A percentile compares a stretch with the other conserved stretches of the same genome.
phyloP scores from a whole-genome alignment of 2,113 vertebrate genomes.

The Micronycteris hirsuta region DNA sequence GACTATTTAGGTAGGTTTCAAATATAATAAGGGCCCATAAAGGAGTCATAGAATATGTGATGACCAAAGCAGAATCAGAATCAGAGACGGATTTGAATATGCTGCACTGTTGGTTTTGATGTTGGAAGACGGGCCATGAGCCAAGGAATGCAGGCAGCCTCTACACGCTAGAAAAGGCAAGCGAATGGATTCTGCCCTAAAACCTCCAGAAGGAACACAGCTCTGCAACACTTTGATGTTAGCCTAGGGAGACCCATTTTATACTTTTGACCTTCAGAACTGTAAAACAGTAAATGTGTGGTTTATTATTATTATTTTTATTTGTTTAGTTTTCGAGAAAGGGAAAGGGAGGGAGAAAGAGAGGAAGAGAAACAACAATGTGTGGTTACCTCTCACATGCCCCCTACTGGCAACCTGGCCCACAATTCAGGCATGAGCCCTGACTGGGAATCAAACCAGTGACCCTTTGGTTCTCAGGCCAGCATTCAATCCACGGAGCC shows the following conservation, averaged over 20 bases:
- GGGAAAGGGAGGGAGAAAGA: too few species aligned
- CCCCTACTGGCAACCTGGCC: too few species aligned
- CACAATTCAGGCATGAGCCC: too few species aligned
- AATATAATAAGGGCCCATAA: background rate
- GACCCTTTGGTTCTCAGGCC: too few species aligned
- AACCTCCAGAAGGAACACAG: background rate
- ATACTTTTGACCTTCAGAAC: background rate
- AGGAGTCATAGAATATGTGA: background rate
- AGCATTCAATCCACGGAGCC: too few species aligned
- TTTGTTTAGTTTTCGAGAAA: too few species aligned
- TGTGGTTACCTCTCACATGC: too few species aligned
- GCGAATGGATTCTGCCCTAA: background rate
- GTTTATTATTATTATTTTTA: too few species aligned
- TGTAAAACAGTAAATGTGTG: background rate
- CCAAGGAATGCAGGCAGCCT: background rate
- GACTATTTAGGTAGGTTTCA: background rate
- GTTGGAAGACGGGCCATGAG: background rate
- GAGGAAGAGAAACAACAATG: too few species aligned
- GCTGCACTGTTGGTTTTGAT: background rate
- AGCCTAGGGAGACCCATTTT: background rate
- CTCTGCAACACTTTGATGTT: background rate
- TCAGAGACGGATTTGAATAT: background rate
- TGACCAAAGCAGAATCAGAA: background rate
- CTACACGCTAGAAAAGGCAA: background rate
- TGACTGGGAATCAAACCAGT: too few species aligned